phyloP scores from a whole-genome alignment of 1,140 invertebrate species.

The Hyles vespertilio region DNA sequence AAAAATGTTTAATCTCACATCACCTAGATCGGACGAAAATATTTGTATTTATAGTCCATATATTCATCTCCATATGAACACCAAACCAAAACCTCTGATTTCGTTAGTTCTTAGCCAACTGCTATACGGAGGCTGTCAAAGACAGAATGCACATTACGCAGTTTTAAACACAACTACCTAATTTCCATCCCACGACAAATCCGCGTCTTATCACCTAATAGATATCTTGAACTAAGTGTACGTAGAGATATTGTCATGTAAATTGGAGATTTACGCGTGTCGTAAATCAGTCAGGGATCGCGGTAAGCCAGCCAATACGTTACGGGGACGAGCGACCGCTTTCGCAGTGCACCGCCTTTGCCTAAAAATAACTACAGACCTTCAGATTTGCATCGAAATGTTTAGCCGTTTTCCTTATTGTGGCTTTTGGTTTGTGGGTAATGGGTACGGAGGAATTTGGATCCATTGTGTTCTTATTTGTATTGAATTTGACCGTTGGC shows the following conservation, averaged over 20 bases:
- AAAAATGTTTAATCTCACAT: no score
- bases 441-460: neutral
- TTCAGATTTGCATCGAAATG: neutral
- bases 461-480: neutral
- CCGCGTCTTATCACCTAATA: constrained; percentile 44
- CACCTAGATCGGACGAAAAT: no score
- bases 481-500: neutral
- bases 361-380: constrained; percentile 29
- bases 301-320: constrained; percentile 60
- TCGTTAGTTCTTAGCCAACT: no score
- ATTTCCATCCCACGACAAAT: constrained; percentile 1
- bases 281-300: constrained; percentile 63
- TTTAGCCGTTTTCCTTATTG: no score
- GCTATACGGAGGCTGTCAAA: no score
- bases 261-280: constrained; percentile 59
- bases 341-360: constrained; percentile 39
- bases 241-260: constrained; percentile 46
- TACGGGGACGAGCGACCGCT: constrained; percentile 39
- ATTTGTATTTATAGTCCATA: no score
- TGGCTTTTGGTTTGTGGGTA: neutral
- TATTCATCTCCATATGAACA: no score
- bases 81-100: no score
- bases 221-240: constrained; percentile 14
- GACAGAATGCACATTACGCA: no score
- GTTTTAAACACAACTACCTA: no score